phyloP scores from a whole-genome alignment of 2,888 invertebrate genomes.

The Hypercompe scribonia region DNA sequence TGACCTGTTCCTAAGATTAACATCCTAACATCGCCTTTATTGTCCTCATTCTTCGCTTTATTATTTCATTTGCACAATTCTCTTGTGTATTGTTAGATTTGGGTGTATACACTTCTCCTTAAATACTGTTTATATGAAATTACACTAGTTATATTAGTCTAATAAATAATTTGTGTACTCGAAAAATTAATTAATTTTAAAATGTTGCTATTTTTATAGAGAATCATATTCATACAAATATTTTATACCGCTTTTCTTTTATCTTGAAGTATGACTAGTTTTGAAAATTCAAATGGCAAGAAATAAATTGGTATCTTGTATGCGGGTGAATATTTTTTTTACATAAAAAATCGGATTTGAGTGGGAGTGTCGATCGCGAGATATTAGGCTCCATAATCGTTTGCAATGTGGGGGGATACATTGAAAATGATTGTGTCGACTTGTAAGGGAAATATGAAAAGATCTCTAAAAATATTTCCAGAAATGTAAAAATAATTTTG shows the following conservation, averaged over 20 bases:
- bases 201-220: too few relatives aligned
- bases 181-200: not conserved
- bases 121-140: not conserved
- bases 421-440: conserved; percentile 13
- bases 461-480: conserved; percentile 32
- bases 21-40: conserved; percentile 23
- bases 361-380: conserved; percentile 46
- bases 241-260: not conserved
- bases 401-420: conserved; percentile 22
- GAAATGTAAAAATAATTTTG: conserved; percentile 9
- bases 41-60: conserved; percentile 5
- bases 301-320: conserved; percentile 43
- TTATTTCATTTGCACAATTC: not conserved
- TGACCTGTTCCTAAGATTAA: conserved; percentile 26
- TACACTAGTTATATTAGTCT: too few relatives aligned
- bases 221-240: too few relatives aligned
- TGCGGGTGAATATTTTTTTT: conserved; percentile 40
- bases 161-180: too few relatives aligned
- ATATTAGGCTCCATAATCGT: conserved; percentile 47
- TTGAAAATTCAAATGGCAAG: conserved; percentile 33
- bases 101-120: conserved; percentile 10
- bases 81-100: not conserved
- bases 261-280: not conserved
- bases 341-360: conserved; percentile 31
- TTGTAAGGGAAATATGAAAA: conserved; percentile 19